Percentiles rank a stretch among this genome's conserved stretches.
Evolutionary conservation across 1,140 invertebrate genomes (phyloP).

Genomic region (Cheumatopsyche charites): DNA sequence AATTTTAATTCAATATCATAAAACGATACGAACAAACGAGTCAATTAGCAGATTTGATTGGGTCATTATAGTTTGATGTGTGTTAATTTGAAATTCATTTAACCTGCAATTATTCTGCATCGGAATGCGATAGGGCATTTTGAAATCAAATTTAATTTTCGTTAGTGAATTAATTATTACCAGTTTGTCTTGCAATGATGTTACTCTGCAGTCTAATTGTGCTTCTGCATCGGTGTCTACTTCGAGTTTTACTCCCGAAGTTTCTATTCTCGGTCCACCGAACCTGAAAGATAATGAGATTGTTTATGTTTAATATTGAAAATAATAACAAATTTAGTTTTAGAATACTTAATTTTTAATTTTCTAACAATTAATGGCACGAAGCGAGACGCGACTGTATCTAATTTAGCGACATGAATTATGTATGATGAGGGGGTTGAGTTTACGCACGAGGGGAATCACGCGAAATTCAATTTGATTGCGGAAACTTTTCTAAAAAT

Average conservation of each 20-base stretch:
- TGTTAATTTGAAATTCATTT: too few relatives aligned
- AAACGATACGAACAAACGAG: too few relatives aligned
- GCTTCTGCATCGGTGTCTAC: slow-evolving; percentile 43
- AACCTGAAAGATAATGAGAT: slow-evolving; percentile 38
- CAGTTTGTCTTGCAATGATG: slow-evolving; percentile 44
- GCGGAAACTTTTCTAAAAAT: slow-evolving; percentile 6
- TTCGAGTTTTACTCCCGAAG: slow-evolving; percentile 30
- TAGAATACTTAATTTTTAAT: too few relatives aligned
- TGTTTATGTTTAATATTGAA: slow-evolving; percentile 5
- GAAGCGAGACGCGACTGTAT: too few relatives aligned
- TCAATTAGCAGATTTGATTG: too few relatives aligned
- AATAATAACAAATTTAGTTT: neutral
- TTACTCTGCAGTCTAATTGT: slow-evolving; percentile 40
- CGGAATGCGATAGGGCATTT: too few relatives aligned
- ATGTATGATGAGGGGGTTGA: slow-evolving; percentile 1
- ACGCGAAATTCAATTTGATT: slow-evolving; percentile 14
- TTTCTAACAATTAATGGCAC: too few relatives aligned
- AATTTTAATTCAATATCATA: too few relatives aligned
- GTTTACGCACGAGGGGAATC: neutral
- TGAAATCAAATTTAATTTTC: neutral
- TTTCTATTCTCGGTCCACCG: slow-evolving; percentile 44
- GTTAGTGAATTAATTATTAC: slow-evolving; percentile 34
- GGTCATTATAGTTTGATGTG: too few relatives aligned
- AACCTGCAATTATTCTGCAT: too few relatives aligned
- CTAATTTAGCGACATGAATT: slow-evolving; percentile 8